phyloP scores from a whole-genome alignment of 1,140 invertebrate species.

The Trichogramma pretiosum region DNA sequence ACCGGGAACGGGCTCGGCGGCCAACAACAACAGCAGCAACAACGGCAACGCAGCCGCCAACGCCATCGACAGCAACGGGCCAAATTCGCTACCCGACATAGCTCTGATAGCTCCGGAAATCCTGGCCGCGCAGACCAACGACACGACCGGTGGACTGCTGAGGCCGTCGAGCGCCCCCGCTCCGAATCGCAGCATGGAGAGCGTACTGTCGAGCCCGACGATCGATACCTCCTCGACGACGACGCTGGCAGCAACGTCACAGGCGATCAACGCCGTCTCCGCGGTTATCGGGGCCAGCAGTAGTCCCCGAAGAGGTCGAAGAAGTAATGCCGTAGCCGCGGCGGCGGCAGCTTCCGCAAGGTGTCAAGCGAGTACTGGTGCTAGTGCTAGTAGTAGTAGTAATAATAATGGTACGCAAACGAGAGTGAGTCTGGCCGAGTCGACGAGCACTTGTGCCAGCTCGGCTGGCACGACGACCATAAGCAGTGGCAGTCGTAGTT shows the following conservation, averaged over 20 bases:
- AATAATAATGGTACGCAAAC: too few relatives aligned
- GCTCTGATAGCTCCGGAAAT: slow-evolving; percentile 41
- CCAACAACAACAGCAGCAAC: slow-evolving; percentile 5
- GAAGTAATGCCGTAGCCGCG: not conserved
- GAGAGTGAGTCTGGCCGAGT: slow-evolving; percentile 1
- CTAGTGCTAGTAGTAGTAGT: too few relatives aligned
- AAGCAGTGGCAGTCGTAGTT: not conserved
- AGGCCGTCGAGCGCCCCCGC: slow-evolving; percentile 39
- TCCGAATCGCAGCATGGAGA: slow-evolving; percentile 11
- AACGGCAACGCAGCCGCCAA: slow-evolving; percentile 9
- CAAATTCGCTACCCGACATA: slow-evolving; percentile 39
- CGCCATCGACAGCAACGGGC: slow-evolving; percentile 9
- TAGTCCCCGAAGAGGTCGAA: not conserved
- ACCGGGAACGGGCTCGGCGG: slow-evolving; percentile 25
- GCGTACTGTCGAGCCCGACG: not conserved
- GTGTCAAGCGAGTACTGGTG: too few relatives aligned
- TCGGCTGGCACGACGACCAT: not conserved
- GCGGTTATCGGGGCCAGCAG: not conserved
- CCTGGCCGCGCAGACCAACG: slow-evolving; percentile 39
- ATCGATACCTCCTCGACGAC: not conserved
- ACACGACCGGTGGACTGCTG: slow-evolving; percentile 23
- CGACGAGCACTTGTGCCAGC: slow-evolving; percentile 6
- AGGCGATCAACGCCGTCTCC: not conserved
- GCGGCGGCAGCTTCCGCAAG: not conserved
- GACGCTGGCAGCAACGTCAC: not conserved